Percentiles rank a stretch among this genome's conserved stretches.
Evolutionary conservation across 2,888 invertebrate species (phyloP).

Genomic region (Sympetrum striolatum): DNA sequence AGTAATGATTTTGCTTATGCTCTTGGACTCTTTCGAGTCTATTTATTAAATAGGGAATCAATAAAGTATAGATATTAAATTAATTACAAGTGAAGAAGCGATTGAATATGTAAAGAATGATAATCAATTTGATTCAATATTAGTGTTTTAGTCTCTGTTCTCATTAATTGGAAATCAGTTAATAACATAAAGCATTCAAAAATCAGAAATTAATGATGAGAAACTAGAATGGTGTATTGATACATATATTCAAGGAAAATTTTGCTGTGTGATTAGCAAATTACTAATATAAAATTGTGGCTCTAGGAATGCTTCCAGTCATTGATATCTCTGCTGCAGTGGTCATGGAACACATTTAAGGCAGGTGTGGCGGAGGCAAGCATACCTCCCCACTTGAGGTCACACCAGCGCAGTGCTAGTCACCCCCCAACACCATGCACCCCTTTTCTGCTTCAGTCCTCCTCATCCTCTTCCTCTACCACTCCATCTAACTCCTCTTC

Average conservation of each 20-base stretch:
- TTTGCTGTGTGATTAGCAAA: too few species aligned
- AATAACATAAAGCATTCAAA: too few species aligned
- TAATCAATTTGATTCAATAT: too few species aligned
- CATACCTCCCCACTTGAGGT: slow-evolving; percentile 47
- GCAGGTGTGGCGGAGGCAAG: slow-evolving; percentile 68
- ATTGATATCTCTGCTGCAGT: slow-evolving; percentile 81
- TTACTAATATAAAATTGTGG: slow-evolving; percentile 42
- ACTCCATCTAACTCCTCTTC: slow-evolving; percentile 19
- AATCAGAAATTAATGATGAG: too few species aligned
- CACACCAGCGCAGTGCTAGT: slow-evolving; percentile 18
- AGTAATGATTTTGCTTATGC: too few species aligned
- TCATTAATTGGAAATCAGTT: background rate
- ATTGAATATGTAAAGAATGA: background rate
- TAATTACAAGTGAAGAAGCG: too few species aligned
- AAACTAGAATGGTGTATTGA: too few species aligned
- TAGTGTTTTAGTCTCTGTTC: too few species aligned
- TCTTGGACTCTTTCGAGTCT: too few species aligned
- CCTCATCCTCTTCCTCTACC: slow-evolving; percentile 50
- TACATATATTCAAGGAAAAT: too few species aligned
- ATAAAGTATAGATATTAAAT: too few species aligned
- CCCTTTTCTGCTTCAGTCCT: slow-evolving; percentile 7
- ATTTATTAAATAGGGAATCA: too few species aligned
- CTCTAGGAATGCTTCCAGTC: slow-evolving; percentile 78
- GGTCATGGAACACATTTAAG: slow-evolving; percentile 91
- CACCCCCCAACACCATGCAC: slow-evolving; percentile 22